Evolutionary conservation across 2,797 vertebrate species (phyloP), one percentile per base, ranked within the genome.

Genomic region (Rhynchonycteris naso): DNA sequence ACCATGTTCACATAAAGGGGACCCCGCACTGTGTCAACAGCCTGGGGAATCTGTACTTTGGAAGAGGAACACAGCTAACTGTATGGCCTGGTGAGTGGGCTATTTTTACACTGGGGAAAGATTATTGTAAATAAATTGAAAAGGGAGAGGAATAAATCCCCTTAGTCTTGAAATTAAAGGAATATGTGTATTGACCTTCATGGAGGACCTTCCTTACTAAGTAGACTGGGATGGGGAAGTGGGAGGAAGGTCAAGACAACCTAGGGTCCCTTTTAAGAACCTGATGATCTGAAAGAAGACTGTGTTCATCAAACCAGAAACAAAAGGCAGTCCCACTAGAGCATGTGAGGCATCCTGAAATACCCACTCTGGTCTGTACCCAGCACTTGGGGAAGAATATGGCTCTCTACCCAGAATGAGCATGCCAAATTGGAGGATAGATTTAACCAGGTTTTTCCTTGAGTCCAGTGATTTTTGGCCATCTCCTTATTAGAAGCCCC

Each of bases 61-160:
- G 97, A 88, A 91, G 4, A 85, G 97, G 97, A 92, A 97, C 97
- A 79, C 88, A n/a, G 81, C 80, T 97, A 33, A 93, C 71, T 22
- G 69, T 97, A 33, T 16, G 16, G 63, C 83, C 97, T 82, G 96
- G 97, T 98, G 92, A 96, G 97, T 98, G 56, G 50, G 30, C 76
- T 61, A 13, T 88, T 95, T 86, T 89, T 82, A 72, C 72, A 93
- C 81, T 63, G 88, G 68, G 59, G 47, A 94, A 91, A 65, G 21
- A 63, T 69, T 68, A 50, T 85, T 50, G 4, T 52, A 82, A 61
- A 92, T 54, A 82, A 87, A 69, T 0, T 52, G 14, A 58, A 88
- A 95, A 80, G 19, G 30, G 22, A 71, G n/a, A 30, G 82, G 56
- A 78, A 47, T 63, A 26, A 75, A 82, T 75, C 59, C 16, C 58